These are phyloP conservation scores for Orestias chungarensis DNA, from an alignment of 2,797 vertebrate species.

Conservation along the genomic window DNA sequence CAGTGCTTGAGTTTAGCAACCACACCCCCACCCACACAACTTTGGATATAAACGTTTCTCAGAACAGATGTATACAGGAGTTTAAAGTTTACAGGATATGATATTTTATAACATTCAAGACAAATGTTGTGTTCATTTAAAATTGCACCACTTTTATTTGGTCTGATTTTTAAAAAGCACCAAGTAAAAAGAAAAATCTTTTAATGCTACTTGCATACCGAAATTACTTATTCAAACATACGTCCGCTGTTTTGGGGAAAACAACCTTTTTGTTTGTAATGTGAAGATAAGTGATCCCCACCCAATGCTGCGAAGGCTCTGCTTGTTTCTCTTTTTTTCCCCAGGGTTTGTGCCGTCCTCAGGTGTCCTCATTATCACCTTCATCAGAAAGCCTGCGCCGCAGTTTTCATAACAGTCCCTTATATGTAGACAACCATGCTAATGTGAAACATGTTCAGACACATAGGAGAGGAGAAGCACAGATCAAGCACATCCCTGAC, in stretches of 20 bases:
- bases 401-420: constrained; percentile 32
- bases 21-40: not conserved
- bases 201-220: no score
- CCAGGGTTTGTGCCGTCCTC: constrained; percentile 47
- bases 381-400: constrained; percentile 33
- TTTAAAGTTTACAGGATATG: not conserved
- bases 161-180: not conserved
- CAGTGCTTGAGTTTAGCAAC: not conserved
- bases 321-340: constrained; percentile 33
- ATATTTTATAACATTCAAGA: not conserved
- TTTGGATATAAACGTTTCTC: not conserved
- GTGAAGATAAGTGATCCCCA: constrained; percentile 41
- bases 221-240: constrained; percentile 23
- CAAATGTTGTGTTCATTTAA: not conserved
- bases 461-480: constrained; percentile 22
- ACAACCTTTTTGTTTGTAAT: constrained; percentile 44
- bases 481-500: constrained; percentile 35
- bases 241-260: constrained; percentile 56
- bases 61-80: not conserved
- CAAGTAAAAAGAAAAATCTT: not conserved
- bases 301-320: constrained; percentile 17
- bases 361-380: constrained; percentile 73
- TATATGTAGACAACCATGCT: constrained; percentile 33
- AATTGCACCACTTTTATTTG: not conserved
- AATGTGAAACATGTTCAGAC: constrained; percentile 65